Evolutionary conservation across 2,888 invertebrate genomes (phyloP), one percentile per base, ranked within the genome.

Genomic region (Leucoptera coffeella): DNA sequence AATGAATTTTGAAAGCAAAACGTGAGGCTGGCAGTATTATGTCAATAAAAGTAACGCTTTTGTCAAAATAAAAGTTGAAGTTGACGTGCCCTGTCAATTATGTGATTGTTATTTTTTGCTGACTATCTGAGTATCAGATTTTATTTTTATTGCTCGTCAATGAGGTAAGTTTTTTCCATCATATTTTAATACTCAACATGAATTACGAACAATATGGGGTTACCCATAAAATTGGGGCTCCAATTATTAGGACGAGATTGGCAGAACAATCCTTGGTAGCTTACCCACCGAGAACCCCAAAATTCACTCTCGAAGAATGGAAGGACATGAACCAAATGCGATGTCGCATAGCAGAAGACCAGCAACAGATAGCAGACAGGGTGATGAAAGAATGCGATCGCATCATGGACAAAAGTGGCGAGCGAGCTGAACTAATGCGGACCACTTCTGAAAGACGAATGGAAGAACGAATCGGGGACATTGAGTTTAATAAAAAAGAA

Each of bases 301-400:
- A 73, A 36, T 87, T 82, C 43, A 81, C 84, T 0, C 46, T 82
- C 26, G 62, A 74, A 30, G 85, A 89, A 55, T 89, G 89, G 89
- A 75, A 77, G 40, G 54, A 79, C 30, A 82, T 80, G 51, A 85
- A 84, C 50, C 67, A 74, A 24, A 65, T 75, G 30, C 75, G 82
- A 41, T 78, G 77, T 50, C 71, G 81, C 35, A 80, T 80, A 32
- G 84, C 85, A 9, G 82, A 87, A 40, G 81, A 83, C 34, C 91
- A 93, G 45, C 84, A 91, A 48, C 80, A 84, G 43, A 62, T 87
- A 7, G 87, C 92, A 1, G 91, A 92, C 50, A 74, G 85, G 30
- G 65, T 91, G 24, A 59, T 88, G 11, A 71, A 65, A 25, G 78
- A 78, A 38, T 67, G 73, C 28, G 52, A 71, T 29, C 59, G 87